Base-by-base conservation (phyloP, 2,113 vertebrate genomes). In the Syngnathus scovelli region DNA sequence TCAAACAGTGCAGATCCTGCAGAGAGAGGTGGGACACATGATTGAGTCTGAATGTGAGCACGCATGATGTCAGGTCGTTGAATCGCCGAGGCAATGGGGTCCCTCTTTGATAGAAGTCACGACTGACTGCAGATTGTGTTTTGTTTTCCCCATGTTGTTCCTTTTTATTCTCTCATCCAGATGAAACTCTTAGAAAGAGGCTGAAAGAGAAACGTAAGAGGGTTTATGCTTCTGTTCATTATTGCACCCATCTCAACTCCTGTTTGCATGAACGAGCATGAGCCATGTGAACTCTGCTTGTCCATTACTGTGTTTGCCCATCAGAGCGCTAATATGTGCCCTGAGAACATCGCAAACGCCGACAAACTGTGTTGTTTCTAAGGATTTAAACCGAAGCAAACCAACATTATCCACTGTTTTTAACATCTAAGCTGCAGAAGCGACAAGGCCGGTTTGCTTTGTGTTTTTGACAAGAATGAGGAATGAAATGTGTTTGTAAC, bases 191-290 rank as follows among this genome's bases (percentile, higher is more conserved):
- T 93, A 98, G 94, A 94, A 94, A 94, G 94, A 98, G 94, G 93
- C 93, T 98, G 83, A 98, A 95, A 93, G 95, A 98, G 79, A 98
- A 98, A 97, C 94, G 96, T 98, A 98, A 98, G 96, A 86, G 87
- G 89, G 78, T 86, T 81, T 75, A 68, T 78, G 61, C 76, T 73
- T 78, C 52, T 77, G 61, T 88, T 79, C 75, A 66, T 72, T 67
- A 66, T 68, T 78, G 73, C 81, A 78, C 83, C 78, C 80, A 68
- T 77, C 74, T 72, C 75, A 66, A 71, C 80, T 83, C 80, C 79
- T 86, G 83, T 89, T 81, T 95, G 96, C 96, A 96, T 96, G 94
- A 87, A 84, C 79, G 82, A 85, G 87, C 88, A 89, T 89, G 88
- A 88, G 77, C 83, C 85, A 75, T 68, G 77, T 71, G 74, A 85